Conservation (phyloP, 2,113 vertebrate species). For the Mesoclemmys tuberculata region DNA sequence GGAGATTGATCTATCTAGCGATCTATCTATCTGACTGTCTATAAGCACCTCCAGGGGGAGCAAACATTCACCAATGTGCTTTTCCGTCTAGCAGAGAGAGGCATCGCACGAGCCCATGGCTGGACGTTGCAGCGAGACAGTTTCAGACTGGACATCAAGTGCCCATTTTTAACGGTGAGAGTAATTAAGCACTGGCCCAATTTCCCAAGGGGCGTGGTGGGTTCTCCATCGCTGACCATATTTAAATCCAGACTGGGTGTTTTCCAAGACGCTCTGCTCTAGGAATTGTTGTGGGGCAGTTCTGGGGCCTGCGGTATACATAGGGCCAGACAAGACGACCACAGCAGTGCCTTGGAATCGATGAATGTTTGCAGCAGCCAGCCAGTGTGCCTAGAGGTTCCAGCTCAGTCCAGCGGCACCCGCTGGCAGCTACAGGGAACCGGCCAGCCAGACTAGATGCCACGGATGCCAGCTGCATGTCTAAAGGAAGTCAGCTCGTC, state of each 20-base stretch:
- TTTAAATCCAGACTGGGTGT: neutral
- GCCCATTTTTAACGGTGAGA: neutral
- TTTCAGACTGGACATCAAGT: neutral
- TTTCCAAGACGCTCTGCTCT: neutral
- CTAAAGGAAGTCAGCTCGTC: slow-evolving; percentile 41
- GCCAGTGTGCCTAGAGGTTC: neutral
- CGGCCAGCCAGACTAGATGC: neutral
- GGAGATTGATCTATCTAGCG: too few relatives aligned
- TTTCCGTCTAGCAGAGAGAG: neutral
- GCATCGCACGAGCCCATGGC: too few relatives aligned
- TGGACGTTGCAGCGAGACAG: neutral
- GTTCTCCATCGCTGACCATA: neutral
- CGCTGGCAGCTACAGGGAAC: neutral
- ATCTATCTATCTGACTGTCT: too few relatives aligned
- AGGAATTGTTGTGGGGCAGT: neutral
- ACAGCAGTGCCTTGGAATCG: neutral
- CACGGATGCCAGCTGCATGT: slow-evolving; percentile 28
- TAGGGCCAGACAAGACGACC: neutral
- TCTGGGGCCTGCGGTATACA: neutral
- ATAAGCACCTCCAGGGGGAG: neutral
- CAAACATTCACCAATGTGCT: neutral
- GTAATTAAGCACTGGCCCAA: neutral
- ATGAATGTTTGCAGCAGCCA: neutral
- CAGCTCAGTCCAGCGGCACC: neutral
- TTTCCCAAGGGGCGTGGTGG: neutral